Conservation (phyloP, 2,113 vertebrate genomes). For the Pseudonaja textilis region DNA sequence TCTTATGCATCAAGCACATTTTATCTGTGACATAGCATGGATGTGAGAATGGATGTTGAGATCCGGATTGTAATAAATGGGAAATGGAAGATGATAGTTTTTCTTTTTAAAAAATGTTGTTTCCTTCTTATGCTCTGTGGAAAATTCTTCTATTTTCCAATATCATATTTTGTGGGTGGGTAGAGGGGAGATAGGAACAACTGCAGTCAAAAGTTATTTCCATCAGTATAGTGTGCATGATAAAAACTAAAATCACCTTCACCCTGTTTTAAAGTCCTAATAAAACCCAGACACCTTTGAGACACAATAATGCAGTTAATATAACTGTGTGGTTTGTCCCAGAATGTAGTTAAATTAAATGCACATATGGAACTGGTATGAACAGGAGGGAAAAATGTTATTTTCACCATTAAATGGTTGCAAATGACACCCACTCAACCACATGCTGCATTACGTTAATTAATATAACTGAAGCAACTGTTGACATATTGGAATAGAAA, state of each 20-base stretch:
- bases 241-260: background rate
- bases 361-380: background rate
- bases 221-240: background rate
- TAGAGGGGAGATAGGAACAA: background rate
- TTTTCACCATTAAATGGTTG: background rate
- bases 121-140: background rate
- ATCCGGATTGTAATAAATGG: background rate
- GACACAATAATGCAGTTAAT: background rate
- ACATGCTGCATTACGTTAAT: background rate
- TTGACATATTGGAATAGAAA: background rate
- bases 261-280: background rate
- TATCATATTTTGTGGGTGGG: background rate
- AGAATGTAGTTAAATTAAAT: background rate
- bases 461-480: background rate
- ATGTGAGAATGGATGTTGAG: background rate
- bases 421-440: background rate
- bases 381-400: background rate
- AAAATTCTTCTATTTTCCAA: background rate
- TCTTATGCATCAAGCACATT: background rate
- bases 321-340: background rate
- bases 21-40: background rate
- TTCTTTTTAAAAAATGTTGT: background rate
- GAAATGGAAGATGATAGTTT: background rate
- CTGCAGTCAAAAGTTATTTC: background rate
- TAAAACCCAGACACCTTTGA: background rate